These are phyloP conservation scores for Cephus pygmeus DNA, from an alignment of 2,888 invertebrate genomes.

Conservation along the genomic window DNA sequence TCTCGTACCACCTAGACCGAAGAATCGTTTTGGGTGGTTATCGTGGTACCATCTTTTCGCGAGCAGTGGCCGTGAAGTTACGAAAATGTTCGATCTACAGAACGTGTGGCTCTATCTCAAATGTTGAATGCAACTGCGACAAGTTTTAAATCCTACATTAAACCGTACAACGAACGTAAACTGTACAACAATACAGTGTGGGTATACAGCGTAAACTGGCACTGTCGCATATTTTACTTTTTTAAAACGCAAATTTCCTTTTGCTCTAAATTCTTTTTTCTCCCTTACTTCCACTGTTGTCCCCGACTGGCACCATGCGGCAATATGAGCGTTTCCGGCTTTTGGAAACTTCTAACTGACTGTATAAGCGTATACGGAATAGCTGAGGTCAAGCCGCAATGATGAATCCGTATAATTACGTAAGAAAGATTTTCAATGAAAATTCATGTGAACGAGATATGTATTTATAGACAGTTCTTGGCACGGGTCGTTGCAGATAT, in stretches of 20 bases:
- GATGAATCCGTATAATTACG: background rate
- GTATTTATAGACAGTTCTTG: background rate
- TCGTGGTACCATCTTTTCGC: too few species aligned
- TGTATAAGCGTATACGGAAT: background rate
- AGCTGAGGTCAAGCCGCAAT: background rate
- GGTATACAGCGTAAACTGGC: background rate
- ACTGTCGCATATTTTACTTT: background rate
- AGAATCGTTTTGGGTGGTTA: too few species aligned
- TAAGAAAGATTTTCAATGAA: background rate
- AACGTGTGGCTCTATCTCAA: too few species aligned
- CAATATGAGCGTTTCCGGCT: background rate
- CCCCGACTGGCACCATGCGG: background rate
- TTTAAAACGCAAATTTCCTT: background rate
- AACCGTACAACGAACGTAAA: too few species aligned
- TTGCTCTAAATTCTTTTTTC: background rate
- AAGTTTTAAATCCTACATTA: too few species aligned
- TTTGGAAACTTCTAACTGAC: background rate
- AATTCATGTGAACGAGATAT: background rate
- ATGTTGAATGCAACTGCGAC: too few species aligned
- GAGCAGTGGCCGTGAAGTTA: too few species aligned
- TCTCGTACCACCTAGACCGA: too few species aligned
- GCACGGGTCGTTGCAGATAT: background rate
- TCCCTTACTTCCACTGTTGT: background rate
- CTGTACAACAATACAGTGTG: too few species aligned
- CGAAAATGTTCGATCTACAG: too few species aligned